A percentile compares a stretch with the other conserved stretches of the same genome.
Conservation (phyloP, 2,888 invertebrate genomes). For the Romanomermis culicivorax region DNA sequence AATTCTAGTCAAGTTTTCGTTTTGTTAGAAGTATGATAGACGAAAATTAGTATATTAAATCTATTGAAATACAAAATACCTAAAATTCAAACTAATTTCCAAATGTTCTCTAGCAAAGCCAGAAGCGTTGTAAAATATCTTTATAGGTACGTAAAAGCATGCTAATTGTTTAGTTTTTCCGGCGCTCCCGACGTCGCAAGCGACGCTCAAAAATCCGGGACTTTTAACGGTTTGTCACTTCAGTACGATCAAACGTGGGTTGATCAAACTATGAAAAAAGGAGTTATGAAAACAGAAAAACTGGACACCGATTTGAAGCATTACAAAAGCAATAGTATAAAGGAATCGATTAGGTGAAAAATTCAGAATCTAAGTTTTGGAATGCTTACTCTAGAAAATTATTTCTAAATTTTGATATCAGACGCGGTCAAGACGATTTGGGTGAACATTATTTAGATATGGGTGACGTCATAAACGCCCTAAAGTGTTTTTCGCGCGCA, state of each 20-base stretch:
- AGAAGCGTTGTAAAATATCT: too few relatives aligned
- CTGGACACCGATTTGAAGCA: slow-evolving; percentile 40
- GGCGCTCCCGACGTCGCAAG: slow-evolving; percentile 7
- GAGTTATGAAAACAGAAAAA: slow-evolving; percentile 56
- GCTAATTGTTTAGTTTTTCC: neutral
- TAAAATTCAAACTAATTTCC: too few relatives aligned
- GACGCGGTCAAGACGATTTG: slow-evolving; percentile 89
- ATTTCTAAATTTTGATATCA: slow-evolving; percentile 22
- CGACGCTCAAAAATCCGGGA: slow-evolving; percentile 34
- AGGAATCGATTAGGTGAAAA: slow-evolving; percentile 43
- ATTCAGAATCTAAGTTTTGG: too few relatives aligned
- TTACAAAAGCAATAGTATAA: slow-evolving; percentile 91
- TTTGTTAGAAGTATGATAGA: too few relatives aligned
- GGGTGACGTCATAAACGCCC: slow-evolving; percentile 82
- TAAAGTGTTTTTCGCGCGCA: slow-evolving; percentile 89
- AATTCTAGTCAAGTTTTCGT: too few relatives aligned
- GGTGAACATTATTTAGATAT: slow-evolving; percentile 92
- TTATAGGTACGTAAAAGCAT: too few relatives aligned
- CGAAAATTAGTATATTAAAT: too few relatives aligned
- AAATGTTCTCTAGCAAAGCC: too few relatives aligned
- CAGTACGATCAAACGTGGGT: slow-evolving; percentile 73
- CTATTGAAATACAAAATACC: too few relatives aligned
- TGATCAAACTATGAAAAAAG: slow-evolving; percentile 75
- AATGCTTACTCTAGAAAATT: too few relatives aligned
- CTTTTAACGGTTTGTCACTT: slow-evolving; percentile 35